Conservation (phyloP, 2,797 vertebrate species). For the Sebastes hopkinsi region DNA sequence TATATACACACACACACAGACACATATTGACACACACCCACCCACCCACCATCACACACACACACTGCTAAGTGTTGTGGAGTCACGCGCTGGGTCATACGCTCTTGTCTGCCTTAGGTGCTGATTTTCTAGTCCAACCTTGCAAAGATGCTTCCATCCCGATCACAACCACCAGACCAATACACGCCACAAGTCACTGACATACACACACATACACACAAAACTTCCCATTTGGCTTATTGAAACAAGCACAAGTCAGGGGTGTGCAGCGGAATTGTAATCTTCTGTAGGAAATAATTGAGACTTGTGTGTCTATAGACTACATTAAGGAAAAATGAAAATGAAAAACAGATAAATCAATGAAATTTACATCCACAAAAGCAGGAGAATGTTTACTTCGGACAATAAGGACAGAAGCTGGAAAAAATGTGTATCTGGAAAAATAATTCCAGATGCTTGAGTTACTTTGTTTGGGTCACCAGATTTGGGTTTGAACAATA, state of each 20-base stretch:
- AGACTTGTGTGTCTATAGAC: neutral
- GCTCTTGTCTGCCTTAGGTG: constrained; percentile 63
- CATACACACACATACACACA: neutral
- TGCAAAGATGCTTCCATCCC: constrained; percentile 41
- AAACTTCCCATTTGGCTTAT: neutral
- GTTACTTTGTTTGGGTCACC: too few species aligned
- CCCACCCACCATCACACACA: constrained; percentile 18
- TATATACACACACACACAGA: neutral
- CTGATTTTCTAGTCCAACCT: constrained; percentile 57
- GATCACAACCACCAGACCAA: constrained; percentile 29
- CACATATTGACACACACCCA: constrained; percentile 40
- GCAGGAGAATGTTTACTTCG: neutral
- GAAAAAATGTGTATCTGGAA: too few species aligned
- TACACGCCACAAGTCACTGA: neutral
- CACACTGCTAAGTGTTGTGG: constrained; percentile 49
- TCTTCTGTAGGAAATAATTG: neutral
- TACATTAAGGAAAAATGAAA: neutral
- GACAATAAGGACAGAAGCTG: neutral
- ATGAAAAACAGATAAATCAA: neutral
- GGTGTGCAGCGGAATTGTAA: neutral
- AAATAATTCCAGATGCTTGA: neutral
- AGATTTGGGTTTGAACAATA: too few species aligned
- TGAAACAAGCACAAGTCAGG: neutral
- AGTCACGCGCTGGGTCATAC: constrained; percentile 71
- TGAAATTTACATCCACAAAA: neutral